Evolutionary conservation across 2,113 vertebrate species (phyloP).

Genomic region (Anhinga rufa): DNA sequence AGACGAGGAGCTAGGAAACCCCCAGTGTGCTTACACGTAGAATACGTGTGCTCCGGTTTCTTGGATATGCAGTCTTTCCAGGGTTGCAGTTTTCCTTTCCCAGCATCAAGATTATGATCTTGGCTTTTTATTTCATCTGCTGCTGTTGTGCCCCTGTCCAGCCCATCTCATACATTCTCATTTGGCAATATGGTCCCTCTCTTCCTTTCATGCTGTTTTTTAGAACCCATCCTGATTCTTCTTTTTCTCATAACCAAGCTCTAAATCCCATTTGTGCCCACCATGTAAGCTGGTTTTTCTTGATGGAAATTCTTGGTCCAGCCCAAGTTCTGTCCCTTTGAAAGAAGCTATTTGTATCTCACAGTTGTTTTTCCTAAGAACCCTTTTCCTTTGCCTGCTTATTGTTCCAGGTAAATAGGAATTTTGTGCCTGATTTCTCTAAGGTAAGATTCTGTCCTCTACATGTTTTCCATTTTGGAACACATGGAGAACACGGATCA

Average conservation of each 20-base stretch:
- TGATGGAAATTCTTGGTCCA: neutral
- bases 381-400: neutral
- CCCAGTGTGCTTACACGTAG: neutral
- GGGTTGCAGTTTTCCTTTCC: neutral
- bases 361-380: neutral
- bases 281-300: neutral
- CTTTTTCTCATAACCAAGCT: neutral
- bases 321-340: neutral
- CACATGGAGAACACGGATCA: neutral
- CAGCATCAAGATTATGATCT: neutral
- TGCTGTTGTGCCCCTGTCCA: neutral
- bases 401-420: neutral
- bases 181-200: neutral
- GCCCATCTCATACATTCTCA: neutral
- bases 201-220: neutral
- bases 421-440: neutral
- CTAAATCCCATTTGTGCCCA: neutral
- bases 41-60: accelerated
- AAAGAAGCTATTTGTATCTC: neutral
- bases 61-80: neutral
- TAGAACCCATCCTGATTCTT: neutral
- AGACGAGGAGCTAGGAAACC: neutral
- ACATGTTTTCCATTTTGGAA: neutral
- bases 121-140: neutral
- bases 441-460: neutral